Conservation (phyloP, 2,113 vertebrate genomes). For the Entomyzon cyanotis region DNA sequence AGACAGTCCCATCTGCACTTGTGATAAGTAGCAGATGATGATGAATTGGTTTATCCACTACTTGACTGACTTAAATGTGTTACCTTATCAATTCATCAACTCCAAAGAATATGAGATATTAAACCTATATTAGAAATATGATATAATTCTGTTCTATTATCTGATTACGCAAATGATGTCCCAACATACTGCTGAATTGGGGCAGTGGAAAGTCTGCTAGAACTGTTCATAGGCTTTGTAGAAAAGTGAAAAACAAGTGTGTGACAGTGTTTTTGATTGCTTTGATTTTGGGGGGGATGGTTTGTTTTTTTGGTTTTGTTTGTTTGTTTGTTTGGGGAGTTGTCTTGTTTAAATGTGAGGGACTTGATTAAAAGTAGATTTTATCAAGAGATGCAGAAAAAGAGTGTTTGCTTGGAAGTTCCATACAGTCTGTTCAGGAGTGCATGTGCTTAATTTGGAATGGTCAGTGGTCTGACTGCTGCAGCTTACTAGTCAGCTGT, state of each 20-base stretch:
- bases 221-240: background rate
- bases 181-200: background rate
- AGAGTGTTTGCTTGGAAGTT: background rate
- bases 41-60: background rate
- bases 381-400: background rate
- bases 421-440: background rate
- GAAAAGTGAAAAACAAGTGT: background rate
- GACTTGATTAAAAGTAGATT: background rate
- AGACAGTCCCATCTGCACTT: background rate
- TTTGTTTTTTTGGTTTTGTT: background rate
- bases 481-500: background rate
- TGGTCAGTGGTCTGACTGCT: background rate
- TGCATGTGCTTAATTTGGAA: background rate
- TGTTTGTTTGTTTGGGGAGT: background rate
- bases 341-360: background rate
- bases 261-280: background rate
- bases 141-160: background rate
- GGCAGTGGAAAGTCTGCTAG: background rate
- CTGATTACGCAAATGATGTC: background rate
- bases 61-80: background rate
- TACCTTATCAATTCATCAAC: background rate
- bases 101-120: background rate
- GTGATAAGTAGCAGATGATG: background rate
- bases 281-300: background rate
- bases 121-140: background rate